A percentile compares a stretch with the other conserved stretches of the same genome.
These are phyloP conservation scores for Engystomops pustulosus DNA, from an alignment of 2,113 vertebrate genomes.

Conservation along the genomic window DNA sequence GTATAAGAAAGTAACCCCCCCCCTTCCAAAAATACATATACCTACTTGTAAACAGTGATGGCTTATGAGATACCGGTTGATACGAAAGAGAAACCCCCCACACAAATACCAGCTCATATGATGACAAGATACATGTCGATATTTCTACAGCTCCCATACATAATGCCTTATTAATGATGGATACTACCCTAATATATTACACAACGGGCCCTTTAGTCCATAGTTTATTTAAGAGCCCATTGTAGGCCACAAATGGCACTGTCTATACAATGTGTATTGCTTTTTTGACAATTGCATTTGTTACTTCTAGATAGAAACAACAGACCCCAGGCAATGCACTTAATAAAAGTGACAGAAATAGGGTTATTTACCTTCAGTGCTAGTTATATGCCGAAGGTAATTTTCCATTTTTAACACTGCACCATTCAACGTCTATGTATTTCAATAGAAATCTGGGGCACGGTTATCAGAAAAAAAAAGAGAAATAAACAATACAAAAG, in stretches of 20 bases:
- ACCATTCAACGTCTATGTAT: neutral
- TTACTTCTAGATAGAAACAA: slow-evolving; percentile 38
- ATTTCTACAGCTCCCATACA: neutral
- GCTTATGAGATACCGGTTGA: neutral
- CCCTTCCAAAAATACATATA: neutral
- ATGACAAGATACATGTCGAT: neutral
- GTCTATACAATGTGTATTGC: slow-evolving; percentile 20
- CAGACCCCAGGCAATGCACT: slow-evolving; percentile 20
- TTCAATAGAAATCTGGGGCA: neutral
- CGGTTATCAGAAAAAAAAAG: neutral
- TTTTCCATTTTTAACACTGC: slow-evolving; percentile 10
- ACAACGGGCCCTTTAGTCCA: neutral
- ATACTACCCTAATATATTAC: neutral
- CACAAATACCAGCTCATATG: too few relatives aligned
- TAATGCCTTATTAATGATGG: neutral
- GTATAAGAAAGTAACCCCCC: neutral
- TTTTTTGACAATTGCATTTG: slow-evolving; percentile 48
- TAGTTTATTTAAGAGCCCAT: neutral
- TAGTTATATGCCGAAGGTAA: slow-evolving; percentile 1
- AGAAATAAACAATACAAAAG: neutral
- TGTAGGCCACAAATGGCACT: slow-evolving; percentile 16
- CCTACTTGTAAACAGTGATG: neutral
- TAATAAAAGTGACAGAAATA: slow-evolving; percentile 32
- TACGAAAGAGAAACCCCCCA: too few relatives aligned
- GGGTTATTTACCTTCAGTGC: slow-evolving; percentile 5